Evolutionary conservation across 1,140 invertebrate species (phyloP).

Genomic region (Drosophila subpulchrella): DNA sequence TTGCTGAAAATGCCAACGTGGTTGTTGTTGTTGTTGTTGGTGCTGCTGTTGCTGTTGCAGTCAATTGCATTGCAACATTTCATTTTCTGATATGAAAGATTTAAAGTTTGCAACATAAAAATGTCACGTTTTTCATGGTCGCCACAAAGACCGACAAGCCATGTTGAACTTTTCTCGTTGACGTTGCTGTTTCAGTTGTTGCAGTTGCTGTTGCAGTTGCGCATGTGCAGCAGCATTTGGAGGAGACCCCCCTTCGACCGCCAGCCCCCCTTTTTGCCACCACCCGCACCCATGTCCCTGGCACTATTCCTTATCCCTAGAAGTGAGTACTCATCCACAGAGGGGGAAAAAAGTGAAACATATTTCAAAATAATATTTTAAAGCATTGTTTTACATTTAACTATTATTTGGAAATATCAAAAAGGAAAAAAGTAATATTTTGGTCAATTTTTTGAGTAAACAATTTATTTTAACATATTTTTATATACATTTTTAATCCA

Average conservation of each 20-base stretch:
- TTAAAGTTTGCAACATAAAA: constrained; percentile 84
- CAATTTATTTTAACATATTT: too few species aligned
- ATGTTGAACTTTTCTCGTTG: constrained; percentile 55
- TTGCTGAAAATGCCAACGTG: constrained; percentile 60
- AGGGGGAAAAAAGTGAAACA: background rate
- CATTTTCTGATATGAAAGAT: constrained; percentile 84
- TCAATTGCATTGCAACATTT: constrained; percentile 83
- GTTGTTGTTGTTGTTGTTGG: constrained; percentile 47
- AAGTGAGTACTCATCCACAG: constrained; percentile 46
- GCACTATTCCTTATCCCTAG: constrained; percentile 33
- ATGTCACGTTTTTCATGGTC: constrained; percentile 85
- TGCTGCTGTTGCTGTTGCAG: constrained; percentile 67
- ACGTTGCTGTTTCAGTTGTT: constrained; percentile 32
- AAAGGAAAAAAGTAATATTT: too few species aligned
- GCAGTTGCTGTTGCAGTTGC: constrained; percentile 47
- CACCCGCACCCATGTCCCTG: constrained; percentile 15
- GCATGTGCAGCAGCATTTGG: constrained; percentile 54
- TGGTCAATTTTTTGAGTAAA: too few species aligned
- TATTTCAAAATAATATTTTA: too few species aligned
- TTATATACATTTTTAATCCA: too few species aligned
- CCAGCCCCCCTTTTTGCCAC: background rate
- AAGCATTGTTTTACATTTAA: too few species aligned
- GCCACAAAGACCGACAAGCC: constrained; percentile 72
- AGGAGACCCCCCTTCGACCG: background rate
- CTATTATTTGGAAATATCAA: too few species aligned